These are phyloP conservation scores for Pyrrhosoma nymphula DNA, from an alignment of 2,888 invertebrate species.

Conservation along the genomic window DNA sequence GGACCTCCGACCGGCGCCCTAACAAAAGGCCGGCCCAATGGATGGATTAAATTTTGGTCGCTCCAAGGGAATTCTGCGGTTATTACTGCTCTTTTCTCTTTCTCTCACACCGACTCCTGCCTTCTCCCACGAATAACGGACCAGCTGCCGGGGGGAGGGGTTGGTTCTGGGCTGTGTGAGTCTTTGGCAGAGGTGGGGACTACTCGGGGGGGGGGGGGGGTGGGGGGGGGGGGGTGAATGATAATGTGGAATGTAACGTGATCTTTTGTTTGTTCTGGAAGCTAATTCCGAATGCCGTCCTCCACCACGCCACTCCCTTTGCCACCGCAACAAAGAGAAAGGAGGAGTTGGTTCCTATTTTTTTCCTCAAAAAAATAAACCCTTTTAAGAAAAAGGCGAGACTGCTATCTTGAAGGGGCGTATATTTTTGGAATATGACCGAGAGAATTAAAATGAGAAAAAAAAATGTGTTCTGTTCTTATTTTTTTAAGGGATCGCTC, in stretches of 20 bases:
- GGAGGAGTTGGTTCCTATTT: background rate
- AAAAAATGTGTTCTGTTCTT: background rate
- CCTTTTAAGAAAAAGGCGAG: background rate
- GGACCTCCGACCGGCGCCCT: background rate
- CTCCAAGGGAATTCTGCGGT: conserved; percentile 8
- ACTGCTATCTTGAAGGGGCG: background rate
- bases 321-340: background rate
- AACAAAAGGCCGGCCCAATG: background rate
- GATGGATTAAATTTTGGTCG: background rate
- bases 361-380: background rate
- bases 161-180: background rate
- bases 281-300: background rate
- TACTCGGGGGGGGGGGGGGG: background rate
- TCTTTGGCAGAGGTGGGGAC: no score
- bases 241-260: background rate
- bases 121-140: background rate
- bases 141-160: background rate
- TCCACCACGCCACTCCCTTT: background rate
- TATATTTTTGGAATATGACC: background rate
- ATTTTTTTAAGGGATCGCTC: background rate
- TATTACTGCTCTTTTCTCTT: background rate
- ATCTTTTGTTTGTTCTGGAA: background rate
- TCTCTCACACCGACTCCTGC: background rate
- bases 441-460: background rate
- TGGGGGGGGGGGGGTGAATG: background rate